A percentile compares a stretch with the other conserved stretches of the same genome.
Conservation (phyloP, 2,797 vertebrate genomes). For the Halcyon leucocephala region DNA sequence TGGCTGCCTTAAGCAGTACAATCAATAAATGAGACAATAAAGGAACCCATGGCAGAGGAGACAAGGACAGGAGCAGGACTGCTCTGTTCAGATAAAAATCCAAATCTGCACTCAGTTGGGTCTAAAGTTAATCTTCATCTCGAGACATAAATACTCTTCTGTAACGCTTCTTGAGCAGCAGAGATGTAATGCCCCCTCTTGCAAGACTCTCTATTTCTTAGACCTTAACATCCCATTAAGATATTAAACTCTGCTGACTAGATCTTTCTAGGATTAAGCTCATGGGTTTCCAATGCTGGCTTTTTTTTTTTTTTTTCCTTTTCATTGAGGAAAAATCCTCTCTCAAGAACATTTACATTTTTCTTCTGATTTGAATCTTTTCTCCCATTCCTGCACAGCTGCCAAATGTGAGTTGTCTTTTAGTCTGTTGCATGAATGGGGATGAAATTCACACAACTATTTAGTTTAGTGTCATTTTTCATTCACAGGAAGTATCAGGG, state of each 20-base stretch:
- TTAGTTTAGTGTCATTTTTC: conserved; percentile 11
- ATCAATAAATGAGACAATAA: background rate
- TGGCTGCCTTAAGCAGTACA: background rate
- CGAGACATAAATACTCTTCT: background rate
- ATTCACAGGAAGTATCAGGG: background rate
- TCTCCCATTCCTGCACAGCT: background rate
- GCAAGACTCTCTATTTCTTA: background rate
- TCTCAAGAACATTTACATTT: background rate
- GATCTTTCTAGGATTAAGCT: background rate
- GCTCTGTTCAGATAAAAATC: background rate
- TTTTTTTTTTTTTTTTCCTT: background rate
- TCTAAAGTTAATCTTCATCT: background rate
- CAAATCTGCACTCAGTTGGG: background rate
- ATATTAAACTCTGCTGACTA: background rate
- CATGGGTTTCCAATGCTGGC: background rate
- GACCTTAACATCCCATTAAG: background rate
- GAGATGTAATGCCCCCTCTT: background rate
- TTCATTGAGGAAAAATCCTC: background rate
- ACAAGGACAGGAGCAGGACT: background rate
- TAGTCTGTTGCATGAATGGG: conserved; percentile 13
- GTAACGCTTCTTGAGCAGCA: background rate
- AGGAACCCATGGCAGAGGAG: background rate
- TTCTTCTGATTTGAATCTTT: background rate
- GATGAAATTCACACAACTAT: background rate
- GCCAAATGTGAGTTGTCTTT: conserved; percentile 26